Evolutionary conservation across 2,113 vertebrate genomes (phyloP).

Genomic region (Corapipo altera): DNA sequence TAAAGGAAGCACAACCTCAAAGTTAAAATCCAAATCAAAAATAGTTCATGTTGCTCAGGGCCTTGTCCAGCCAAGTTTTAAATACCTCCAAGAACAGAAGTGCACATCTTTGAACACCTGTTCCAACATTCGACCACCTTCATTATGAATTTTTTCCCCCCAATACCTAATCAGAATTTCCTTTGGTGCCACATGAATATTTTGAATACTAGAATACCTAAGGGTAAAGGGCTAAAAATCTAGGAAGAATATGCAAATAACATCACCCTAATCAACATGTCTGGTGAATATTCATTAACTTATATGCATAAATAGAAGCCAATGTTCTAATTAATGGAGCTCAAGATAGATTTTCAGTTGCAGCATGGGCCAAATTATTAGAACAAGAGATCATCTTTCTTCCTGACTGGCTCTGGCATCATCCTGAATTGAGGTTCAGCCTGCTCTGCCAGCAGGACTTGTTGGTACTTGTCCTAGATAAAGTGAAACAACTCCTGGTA

Average conservation of each 20-base stretch:
- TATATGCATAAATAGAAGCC: conserved; percentile 5
- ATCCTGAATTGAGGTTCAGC: not conserved
- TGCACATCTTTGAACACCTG: not conserved
- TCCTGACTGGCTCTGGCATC: not conserved
- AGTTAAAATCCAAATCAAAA: not conserved
- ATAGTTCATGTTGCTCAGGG: not conserved
- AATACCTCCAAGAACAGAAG: not conserved
- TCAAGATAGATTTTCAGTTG: not conserved
- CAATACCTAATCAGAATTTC: conserved; percentile 13
- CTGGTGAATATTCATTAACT: conserved; percentile 48
- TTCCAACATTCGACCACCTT: not conserved
- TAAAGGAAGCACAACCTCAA: not conserved
- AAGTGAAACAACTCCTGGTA: not conserved
- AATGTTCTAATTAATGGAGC: not conserved
- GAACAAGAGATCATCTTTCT: not conserved
- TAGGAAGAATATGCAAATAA: not conserved
- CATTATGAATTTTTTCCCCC: not conserved
- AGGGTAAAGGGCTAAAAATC: conserved; percentile 5
- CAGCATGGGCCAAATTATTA: not conserved
- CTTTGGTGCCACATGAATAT: not conserved
- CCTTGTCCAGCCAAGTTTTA: not conserved
- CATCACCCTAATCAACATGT: conserved; percentile 22
- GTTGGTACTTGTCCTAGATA: not conserved
- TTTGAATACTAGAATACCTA: conserved; percentile 9
- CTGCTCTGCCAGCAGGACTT: not conserved